Base-by-base conservation (phyloP, 2,113 vertebrate genomes). In the Orycteropus afer region DNA sequence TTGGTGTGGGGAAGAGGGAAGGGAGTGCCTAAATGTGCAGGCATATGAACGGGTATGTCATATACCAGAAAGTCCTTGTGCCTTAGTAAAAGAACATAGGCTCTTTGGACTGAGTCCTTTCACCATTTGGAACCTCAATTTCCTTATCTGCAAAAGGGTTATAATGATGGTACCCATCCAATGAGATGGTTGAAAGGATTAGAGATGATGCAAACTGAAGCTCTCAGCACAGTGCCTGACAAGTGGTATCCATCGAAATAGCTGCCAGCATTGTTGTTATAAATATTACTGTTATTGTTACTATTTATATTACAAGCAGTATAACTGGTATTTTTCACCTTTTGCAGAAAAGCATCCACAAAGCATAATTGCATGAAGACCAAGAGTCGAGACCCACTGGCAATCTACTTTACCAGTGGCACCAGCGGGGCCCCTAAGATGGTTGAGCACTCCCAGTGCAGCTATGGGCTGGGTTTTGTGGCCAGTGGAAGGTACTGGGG, bases 321-420 rank as follows among this genome's bases (percentile, higher is more conserved):
- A 32, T 3, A 34, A n/a, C 2, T 32, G 3, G 3, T 12, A 10
- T 65, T 77, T 78, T 3, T n/a, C 93, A 22, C 90, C 17, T 96
- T 97, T 96, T 98, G 47, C 91, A 99, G 99, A 79, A 95, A 83
- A 27, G 97, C 97, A 37, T 97, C 98, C 84, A 73, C 97, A 86
- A 97, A 98, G 29, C 98, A 99, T 34, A 84, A 86, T 5, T 99
- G 98, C 34, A 86, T 98, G 45, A 97, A 96, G 95, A 99, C 98
- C 0, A 98, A 95, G 85, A 98, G 98, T 49, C 61, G 81, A 11
- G 98, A 99, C 13, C 86, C 98, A 0, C 97, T 98, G 98, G 86
- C 98, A 7, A 98, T 99, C 53, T 99, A 98, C 96, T 99, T 99
- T 88, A 99, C 99, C 20, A 99, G 99, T 1, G 99, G 99, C 77